Evolutionary conservation across 2,888 invertebrate species (phyloP), one percentile per base, ranked within the genome.

Genomic region (Coleophora deauratella): DNA sequence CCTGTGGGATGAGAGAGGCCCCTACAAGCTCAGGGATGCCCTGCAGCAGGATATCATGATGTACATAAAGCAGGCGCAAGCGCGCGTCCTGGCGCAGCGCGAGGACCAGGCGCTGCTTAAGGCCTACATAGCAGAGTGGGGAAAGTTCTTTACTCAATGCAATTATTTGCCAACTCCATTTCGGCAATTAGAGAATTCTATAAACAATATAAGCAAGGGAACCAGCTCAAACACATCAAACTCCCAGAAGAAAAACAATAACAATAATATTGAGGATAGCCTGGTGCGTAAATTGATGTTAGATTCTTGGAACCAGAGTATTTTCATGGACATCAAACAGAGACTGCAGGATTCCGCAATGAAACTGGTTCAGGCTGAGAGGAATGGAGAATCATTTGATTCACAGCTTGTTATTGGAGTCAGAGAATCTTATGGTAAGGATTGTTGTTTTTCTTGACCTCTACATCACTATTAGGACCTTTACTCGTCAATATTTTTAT

Each of bases 331-430:
- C 71, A 98, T 99, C 52, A 98, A 98, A 72, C 93, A 95, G 66
- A 90, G 96, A 50, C 84, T 97, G 37, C 96, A 97, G 75, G 93
- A 94, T 68, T 97, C 98, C 55, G 99, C 99, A 2, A 98, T 99
- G 97, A 96, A 97, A 78, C 88, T 99, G 50, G 97, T 99, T 8
- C 94, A 97, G 69, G 93, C 97, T 2, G 99, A 99, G 75, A 89
- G 99, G 49, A 98, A 97, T 76, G 99, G 99, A 1, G 98, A 98
- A 82, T 96, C 97, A 3, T 98, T 99, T 79, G 99, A 99, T 81
- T 95, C 98, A 12, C 96, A 97, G 69, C 88, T 99, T 48, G 98
- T 99, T 41, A 97, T 99, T 65, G 99, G 99, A 42, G 98, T 99
- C 33, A 87, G 99, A 52, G 98, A 99, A 85, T 98, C 98, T 33